Conservation (phyloP, 64 coral and sea anemone species). For the Hydrozoanthus tunicans region DNA sequence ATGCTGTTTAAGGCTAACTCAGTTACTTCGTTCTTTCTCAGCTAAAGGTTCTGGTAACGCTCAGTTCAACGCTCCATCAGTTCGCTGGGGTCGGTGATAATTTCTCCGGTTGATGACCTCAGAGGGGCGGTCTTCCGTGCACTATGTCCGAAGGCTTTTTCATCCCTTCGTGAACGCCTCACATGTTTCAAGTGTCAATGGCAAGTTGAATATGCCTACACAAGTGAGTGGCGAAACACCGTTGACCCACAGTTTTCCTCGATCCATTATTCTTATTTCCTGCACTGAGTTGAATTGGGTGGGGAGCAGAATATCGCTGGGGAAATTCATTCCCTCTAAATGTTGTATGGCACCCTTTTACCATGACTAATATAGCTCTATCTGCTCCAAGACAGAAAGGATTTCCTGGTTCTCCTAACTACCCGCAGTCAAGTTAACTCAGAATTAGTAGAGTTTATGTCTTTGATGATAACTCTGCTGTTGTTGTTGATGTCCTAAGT, state of each 20-base stretch:
- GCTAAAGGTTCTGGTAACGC: too few relatives aligned
- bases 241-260: neutral
- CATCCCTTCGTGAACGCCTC: too few relatives aligned
- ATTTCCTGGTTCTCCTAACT: slow-evolving; percentile 25
- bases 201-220: too few relatives aligned
- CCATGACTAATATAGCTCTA: slow-evolving; percentile 13
- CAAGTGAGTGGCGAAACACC: too few relatives aligned
- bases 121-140: too few relatives aligned
- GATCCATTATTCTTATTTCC: neutral
- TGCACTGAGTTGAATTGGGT: neutral
- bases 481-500: neutral
- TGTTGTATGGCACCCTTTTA: slow-evolving; percentile 21
- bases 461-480: slow-evolving; percentile 7
- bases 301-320: slow-evolving; percentile 2
- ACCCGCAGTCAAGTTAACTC: neutral
- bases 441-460: slow-evolving; percentile 1
- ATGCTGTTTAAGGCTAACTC: too few relatives aligned
- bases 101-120: too few relatives aligned
- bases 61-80: too few relatives aligned
- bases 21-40: too few relatives aligned
- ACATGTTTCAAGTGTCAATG: too few relatives aligned
- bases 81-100: too few relatives aligned
- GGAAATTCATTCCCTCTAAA: neutral
- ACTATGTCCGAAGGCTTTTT: too few relatives aligned
- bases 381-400: slow-evolving; percentile 9